These are phyloP conservation scores for Hoplodrina ambigua DNA, from an alignment of 2,888 invertebrate species.

Conservation along the genomic window DNA sequence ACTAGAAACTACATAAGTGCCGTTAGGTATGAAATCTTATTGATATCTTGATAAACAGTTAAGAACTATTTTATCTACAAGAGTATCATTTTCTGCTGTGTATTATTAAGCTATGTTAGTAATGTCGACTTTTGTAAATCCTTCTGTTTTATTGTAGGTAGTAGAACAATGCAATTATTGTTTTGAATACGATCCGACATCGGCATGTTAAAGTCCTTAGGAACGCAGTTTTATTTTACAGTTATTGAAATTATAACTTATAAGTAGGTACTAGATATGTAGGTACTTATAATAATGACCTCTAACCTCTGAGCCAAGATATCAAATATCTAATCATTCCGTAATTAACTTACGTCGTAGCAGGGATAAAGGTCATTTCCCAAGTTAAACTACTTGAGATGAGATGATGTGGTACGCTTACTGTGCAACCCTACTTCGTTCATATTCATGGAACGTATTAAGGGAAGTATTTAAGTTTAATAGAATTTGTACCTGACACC, in stretches of 20 bases:
- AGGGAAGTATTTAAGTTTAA: slow-evolving; percentile 18
- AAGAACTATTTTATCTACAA: slow-evolving; percentile 39
- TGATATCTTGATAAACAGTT: slow-evolving; percentile 53
- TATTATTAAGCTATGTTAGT: slow-evolving; percentile 26
- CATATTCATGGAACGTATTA: slow-evolving; percentile 34
- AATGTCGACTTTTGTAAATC: slow-evolving; percentile 39
- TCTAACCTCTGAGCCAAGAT: slow-evolving; percentile 55
- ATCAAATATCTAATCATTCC: slow-evolving; percentile 55
- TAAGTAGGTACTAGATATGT: slow-evolving; percentile 4
- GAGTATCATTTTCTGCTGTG: slow-evolving; percentile 27
- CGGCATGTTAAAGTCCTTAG: slow-evolving; percentile 37
- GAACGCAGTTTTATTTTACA: slow-evolving; percentile 42
- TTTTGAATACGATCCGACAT: slow-evolving; percentile 35
- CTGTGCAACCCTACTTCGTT: slow-evolving; percentile 16
- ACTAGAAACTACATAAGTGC: slow-evolving; percentile 30
- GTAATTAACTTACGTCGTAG: slow-evolving; percentile 46
- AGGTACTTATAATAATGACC: slow-evolving; percentile 34
- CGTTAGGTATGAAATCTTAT: slow-evolving; percentile 47
- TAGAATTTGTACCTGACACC: slow-evolving; percentile 14
- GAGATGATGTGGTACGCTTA: slow-evolving; percentile 29
- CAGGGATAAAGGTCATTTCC: slow-evolving; percentile 52
- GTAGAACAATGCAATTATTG: slow-evolving; percentile 59
- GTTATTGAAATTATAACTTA: slow-evolving; percentile 37
- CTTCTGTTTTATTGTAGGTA: slow-evolving; percentile 43
- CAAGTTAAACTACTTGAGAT: slow-evolving; percentile 43